phyloP scores from a whole-genome alignment of 2,888 invertebrate genomes.

The Notodonta ziczac region DNA sequence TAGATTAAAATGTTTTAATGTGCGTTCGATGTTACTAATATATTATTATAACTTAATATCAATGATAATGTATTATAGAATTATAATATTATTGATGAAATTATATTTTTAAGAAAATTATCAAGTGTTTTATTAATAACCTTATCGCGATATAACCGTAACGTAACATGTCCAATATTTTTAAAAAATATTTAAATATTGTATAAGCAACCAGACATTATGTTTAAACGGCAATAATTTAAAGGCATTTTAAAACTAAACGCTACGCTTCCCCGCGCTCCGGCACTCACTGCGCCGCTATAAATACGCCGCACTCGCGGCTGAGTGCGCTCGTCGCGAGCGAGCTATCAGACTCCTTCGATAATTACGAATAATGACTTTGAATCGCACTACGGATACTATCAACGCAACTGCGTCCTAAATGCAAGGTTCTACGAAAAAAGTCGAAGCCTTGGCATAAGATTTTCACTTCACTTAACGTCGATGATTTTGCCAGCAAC shows the following conservation, averaged over 20 bases:
- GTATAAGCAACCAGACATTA: not conserved
- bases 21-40: constrained; percentile 38
- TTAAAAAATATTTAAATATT: not conserved
- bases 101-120: constrained; percentile 54
- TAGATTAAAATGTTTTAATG: constrained; percentile 19
- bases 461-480: too few species aligned
- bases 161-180: too few species aligned
- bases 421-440: too few species aligned
- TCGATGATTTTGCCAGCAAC: too few species aligned
- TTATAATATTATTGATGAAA: constrained; percentile 48
- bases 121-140: constrained; percentile 7
- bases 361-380: constrained; percentile 29
- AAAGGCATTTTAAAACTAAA: constrained; percentile 33
- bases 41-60: constrained; percentile 42
- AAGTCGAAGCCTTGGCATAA: too few species aligned
- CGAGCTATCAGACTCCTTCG: constrained; percentile 36
- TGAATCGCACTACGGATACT: not conserved
- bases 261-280: constrained; percentile 25
- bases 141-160: too few species aligned
- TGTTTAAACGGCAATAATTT: constrained; percentile 17
- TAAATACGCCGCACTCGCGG: constrained; percentile 11
- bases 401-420: not conserved
- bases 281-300: constrained; percentile 1
- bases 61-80: constrained; percentile 54
- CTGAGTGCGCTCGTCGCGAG: constrained; percentile 22